A percentile compares a stretch with the other conserved stretches of the same genome.
Evolutionary conservation across 2,113 vertebrate species (phyloP).

Genomic region (Monarcha castaneiventris): DNA sequence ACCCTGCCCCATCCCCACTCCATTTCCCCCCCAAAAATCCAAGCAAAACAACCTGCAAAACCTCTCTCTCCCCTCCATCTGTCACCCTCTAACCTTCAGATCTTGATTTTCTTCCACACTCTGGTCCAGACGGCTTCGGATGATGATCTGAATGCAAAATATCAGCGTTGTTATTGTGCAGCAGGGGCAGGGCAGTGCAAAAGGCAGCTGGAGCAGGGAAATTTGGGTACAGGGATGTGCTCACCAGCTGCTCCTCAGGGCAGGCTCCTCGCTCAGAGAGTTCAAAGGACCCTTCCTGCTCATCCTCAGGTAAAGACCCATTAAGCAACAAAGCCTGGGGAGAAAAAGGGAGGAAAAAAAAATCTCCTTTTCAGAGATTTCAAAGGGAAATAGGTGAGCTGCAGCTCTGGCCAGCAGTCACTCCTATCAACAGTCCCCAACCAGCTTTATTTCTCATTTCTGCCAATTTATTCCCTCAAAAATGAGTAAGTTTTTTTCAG

Average conservation of each 20-base stretch:
- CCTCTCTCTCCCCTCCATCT: not conserved
- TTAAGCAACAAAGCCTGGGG: constrained; percentile 87
- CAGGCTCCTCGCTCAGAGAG: constrained; percentile 80
- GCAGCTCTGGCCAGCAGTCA: not conserved
- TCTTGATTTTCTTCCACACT: constrained; percentile 91
- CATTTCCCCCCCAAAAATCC: not conserved
- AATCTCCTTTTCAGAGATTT: not conserved
- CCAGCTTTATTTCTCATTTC: not conserved
- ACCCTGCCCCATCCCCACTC: not conserved
- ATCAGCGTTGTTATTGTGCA: not conserved
- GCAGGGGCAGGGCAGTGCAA: not conserved
- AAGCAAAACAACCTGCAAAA: not conserved
- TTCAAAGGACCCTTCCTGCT: constrained; percentile 83
- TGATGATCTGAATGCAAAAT: constrained; percentile 79
- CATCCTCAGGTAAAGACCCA: constrained; percentile 90
- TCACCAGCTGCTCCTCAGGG: constrained; percentile 90
- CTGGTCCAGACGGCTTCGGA: constrained; percentile 92
- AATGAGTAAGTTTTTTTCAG: not conserved
- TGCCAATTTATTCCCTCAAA: not conserved
- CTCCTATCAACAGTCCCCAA: not conserved
- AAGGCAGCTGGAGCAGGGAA: not conserved
- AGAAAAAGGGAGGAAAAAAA: not conserved
- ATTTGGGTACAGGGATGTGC: not conserved
- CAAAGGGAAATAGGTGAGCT: not conserved
- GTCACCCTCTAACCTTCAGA: constrained; percentile 81